phyloP scores from a whole-genome alignment of 1,140 invertebrate species.

The Drosophila jambulina region DNA sequence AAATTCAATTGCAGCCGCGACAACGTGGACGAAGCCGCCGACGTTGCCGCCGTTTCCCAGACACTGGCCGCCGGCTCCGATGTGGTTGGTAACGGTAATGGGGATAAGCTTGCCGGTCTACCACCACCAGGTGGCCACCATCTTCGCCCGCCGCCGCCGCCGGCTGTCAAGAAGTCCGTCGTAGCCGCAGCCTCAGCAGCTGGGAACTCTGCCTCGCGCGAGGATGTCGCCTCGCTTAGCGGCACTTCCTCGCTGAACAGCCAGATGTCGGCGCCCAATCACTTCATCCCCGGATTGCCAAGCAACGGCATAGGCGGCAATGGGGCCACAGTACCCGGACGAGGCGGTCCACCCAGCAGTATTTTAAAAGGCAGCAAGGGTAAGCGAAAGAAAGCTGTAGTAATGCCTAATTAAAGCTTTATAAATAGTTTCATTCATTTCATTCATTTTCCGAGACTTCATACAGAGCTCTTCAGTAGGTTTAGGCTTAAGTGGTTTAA shows the following conservation, averaged over 20 bases:
- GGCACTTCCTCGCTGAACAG: conserved; percentile 69
- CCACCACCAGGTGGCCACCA: conserved; percentile 47
- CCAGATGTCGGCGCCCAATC: conserved; percentile 66
- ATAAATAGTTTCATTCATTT: neutral
- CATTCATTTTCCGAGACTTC: neutral
- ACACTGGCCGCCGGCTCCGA: conserved; percentile 26
- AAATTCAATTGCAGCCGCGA: conserved; percentile 68
- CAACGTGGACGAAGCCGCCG: conserved; percentile 44
- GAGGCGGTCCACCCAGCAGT: conserved; percentile 56
- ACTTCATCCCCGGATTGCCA: conserved; percentile 37
- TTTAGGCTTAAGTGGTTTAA: neutral
- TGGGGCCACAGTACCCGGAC: conserved; percentile 14
- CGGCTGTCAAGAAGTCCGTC: conserved; percentile 59
- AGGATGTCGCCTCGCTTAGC: conserved; percentile 73
- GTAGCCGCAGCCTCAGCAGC: conserved; percentile 20
- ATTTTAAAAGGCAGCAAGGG: conserved; percentile 76
- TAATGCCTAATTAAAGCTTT: neutral
- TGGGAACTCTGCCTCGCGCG: conserved; percentile 59
- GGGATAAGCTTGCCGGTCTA: conserved; percentile 43
- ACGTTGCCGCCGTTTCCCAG: conserved; percentile 25
- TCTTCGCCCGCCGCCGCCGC: conserved; percentile 51
- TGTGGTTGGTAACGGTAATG: conserved; percentile 51
- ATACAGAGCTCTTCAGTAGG: neutral
- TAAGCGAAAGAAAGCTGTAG: conserved; percentile 12
- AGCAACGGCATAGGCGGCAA: conserved; percentile 41